Conservation (phyloP, 2,797 vertebrate species). For the Propithecus deckenii region DNA sequence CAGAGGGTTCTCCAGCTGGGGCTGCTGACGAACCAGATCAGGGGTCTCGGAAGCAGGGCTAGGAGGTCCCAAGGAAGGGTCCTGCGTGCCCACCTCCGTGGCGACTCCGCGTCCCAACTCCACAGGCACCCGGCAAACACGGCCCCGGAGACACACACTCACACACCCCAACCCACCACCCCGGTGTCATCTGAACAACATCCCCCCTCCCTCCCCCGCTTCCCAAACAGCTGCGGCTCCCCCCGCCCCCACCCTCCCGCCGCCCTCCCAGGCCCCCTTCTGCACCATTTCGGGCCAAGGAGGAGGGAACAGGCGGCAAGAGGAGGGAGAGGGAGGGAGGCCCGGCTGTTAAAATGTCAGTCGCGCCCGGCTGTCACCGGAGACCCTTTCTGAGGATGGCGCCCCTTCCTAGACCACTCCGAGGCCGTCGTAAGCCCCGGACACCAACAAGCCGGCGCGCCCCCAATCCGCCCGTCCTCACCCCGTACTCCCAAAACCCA, state of each 20-base stretch:
- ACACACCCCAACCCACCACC: constrained; percentile 68
- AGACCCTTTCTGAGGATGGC: constrained; percentile 54
- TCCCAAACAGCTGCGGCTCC: constrained; percentile 75
- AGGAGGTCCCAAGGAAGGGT: constrained; percentile 15
- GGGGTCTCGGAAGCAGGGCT: neutral
- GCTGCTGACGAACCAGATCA: constrained; percentile 13
- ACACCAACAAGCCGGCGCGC: neutral
- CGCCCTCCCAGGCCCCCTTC: constrained; percentile 69
- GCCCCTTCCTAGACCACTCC: neutral
- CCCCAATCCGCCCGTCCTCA: neutral
- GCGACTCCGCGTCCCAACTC: constrained; percentile 50
- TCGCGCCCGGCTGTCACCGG: constrained; percentile 64
- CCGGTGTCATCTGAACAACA: constrained; percentile 76
- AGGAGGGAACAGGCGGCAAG: constrained; percentile 69
- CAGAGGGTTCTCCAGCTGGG: constrained; percentile 49
- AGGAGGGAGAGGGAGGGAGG: constrained; percentile 51
- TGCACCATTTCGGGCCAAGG: constrained; percentile 74
- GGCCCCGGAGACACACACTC: constrained; percentile 10
- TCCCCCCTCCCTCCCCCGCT: constrained; percentile 72
- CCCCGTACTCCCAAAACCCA: neutral
- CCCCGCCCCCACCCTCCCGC: constrained; percentile 63
- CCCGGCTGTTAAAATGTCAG: constrained; percentile 73
- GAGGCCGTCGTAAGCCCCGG: neutral
- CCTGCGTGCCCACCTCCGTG: neutral
- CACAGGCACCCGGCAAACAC: constrained; percentile 25